Base-by-base conservation (phyloP, 53 echinoderm and acorn worm species). In the Henricia sp. region DNA sequence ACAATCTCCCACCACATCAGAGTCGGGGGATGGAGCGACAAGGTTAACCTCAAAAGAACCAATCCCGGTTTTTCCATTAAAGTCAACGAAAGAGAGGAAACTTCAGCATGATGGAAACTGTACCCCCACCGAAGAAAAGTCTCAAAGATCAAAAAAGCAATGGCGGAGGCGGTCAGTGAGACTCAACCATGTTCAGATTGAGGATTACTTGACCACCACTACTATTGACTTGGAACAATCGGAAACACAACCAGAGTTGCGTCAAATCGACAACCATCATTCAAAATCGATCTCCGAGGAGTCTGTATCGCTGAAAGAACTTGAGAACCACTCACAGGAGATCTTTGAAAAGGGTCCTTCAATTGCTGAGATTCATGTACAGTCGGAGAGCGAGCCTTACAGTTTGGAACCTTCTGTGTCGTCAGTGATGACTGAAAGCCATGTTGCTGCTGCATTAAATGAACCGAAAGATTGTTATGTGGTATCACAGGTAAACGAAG, bases 341-440 rank as follows among this genome's bases (percentile, higher is more conserved):
- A n/a, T n/a, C n/a, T n/a, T n/a, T n/a, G n/a, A n/a, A n/a, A n/a
- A n/a, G n/a, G n/a, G n/a, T n/a, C n/a, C n/a, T n/a, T n/a, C n/a
- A n/a, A n/a, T n/a, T n/a, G n/a, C n/a, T n/a, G n/a, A n/a, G n/a
- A n/a, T n/a, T n/a, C n/a, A n/a, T n/a, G n/a, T n/a, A n/a, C n/a
- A n/a, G n/a, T n/a, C 77, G 19, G 44, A 64, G 13, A 63, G 80
- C 25, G 48, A 24, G 13, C 50, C 60, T 9, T n/a, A 46, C 62
- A 80, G 80, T 63, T 50, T 80, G 20, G 19, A 34, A 20, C 64
- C 30, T 11, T 3, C 32, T 64, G 48, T 43, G 16, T 23, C 63
- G 27, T 34, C 77, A 11, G 2, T 34, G n/a, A 29, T 30, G 20
- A 24, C 3, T 35, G 80, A 32, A 20, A 40, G 27, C 44, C 57